Percentiles rank a stretch among this genome's conserved stretches.
phyloP scores from a whole-genome alignment of 2,888 invertebrate genomes.

The Campoplex capitator region DNA sequence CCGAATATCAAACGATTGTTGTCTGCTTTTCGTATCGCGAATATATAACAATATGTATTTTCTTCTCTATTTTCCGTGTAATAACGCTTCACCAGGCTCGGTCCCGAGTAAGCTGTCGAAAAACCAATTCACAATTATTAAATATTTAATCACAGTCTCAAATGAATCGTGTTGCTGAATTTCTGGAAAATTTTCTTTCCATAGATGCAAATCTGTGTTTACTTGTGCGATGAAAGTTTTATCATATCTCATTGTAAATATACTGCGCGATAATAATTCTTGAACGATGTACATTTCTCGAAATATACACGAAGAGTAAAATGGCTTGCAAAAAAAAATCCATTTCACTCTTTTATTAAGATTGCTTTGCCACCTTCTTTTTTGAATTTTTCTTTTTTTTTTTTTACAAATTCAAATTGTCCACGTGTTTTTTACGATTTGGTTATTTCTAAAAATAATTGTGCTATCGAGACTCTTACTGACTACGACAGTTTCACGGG shows the following conservation, averaged over 20 bases:
- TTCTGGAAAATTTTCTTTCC: neutral
- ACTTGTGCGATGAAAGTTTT: neutral
- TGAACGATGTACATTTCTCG: neutral
- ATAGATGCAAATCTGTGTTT: neutral
- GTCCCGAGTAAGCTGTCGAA: conserved; percentile 60
- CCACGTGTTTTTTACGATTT: neutral
- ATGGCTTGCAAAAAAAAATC: neutral
- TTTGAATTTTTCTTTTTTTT: neutral
- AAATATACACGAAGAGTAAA: neutral
- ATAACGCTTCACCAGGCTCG: conserved; percentile 58
- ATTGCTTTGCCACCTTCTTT: neutral
- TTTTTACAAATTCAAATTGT: neutral
- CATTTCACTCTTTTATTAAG: neutral
- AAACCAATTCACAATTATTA: conserved; percentile 6
- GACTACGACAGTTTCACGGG: conserved; percentile 48
- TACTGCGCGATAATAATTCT: neutral
- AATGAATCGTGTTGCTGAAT: neutral
- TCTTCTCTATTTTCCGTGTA: conserved; percentile 43
- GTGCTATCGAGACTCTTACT: conserved; percentile 45
- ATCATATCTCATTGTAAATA: conserved; percentile 1
- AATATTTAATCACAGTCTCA: neutral
- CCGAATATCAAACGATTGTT: conserved; percentile 58
- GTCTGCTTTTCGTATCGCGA: conserved; percentile 49
- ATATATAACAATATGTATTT: conserved; percentile 62
- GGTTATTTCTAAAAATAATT: neutral